These are phyloP conservation scores for Noctua janthina DNA, from an alignment of 2,888 invertebrate genomes.

Conservation along the genomic window DNA sequence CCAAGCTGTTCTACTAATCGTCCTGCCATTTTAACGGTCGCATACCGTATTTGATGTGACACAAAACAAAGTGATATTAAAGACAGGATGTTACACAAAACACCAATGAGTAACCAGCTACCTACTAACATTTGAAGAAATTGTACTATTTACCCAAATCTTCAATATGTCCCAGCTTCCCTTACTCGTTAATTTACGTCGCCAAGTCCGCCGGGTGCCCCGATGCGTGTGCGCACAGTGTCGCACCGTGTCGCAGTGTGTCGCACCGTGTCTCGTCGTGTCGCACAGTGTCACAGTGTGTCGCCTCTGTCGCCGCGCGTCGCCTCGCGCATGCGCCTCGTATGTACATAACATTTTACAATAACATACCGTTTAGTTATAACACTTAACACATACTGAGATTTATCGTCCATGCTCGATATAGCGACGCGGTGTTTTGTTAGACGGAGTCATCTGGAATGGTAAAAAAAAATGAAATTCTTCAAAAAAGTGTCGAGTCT, in stretches of 20 bases:
- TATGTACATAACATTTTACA: conserved; percentile 76
- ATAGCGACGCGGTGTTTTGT: conserved; percentile 80
- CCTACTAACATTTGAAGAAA: conserved; percentile 31
- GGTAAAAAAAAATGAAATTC: conserved; percentile 12
- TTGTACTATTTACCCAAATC: conserved; percentile 66
- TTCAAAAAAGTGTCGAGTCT: background rate
- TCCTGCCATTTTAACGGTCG: conserved; percentile 2
- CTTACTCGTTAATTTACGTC: conserved; percentile 54
- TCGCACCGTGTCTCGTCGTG: background rate
- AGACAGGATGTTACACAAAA: conserved; percentile 22
- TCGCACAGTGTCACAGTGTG: background rate
- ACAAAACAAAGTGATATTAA: conserved; percentile 18
- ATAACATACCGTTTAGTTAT: conserved; percentile 74
- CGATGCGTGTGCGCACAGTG: conserved; percentile 19
- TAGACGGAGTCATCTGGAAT: conserved; percentile 89
- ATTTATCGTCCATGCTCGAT: conserved; percentile 89
- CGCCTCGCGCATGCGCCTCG: conserved; percentile 61
- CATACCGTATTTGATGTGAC: background rate
- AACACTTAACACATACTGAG: conserved; percentile 89
- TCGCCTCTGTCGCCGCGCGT: conserved; percentile 38
- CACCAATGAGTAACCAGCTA: conserved; percentile 35
- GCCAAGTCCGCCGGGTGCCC: conserved; percentile 39
- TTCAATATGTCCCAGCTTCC: conserved; percentile 57
- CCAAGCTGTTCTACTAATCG: background rate
- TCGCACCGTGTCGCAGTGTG: background rate